Base-by-base conservation (phyloP, 1,140 invertebrate species). In the Drosophila paulistorum region DNA sequence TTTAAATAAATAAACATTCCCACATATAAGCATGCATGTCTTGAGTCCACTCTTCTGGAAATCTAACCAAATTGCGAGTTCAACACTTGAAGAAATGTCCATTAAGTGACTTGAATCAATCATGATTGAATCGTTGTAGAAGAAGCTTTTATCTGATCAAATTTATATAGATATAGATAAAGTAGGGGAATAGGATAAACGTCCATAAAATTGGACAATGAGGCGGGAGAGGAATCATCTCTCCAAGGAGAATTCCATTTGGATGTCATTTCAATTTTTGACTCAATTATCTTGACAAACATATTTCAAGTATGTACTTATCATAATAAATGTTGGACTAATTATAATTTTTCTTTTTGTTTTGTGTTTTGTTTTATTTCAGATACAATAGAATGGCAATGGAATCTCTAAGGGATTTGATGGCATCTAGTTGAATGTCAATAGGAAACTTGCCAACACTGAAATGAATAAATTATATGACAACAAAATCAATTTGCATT, bases 401-500 rank as follows among this genome's bases (percentile, higher is more conserved):
- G 30, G 41, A 64, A 51, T 41, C 37, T 55, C 48, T 65, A 37
- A 51, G 58, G 51, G 51, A 76, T 64, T 75, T 75, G 7, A 42
- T 45, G 74, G 60, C 68, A 42, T 62, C 60, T 59, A 77, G 59
- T 61, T 57, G 62, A 71, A 76, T 75, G 68, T 69, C 65, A 69
- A 71, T 54, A 64, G 61, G 41, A 75, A 67, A 76, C 76, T 76
- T 74, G 76, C 66, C 73, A 61, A 58, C 61, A 62, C 45, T 35
- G 57, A 65, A 77, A 77, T 77, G 74, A 77, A 77, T 77, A 77
- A 77, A 77, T 77, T 77, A 77, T 75, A 75, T 63, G 63, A 71
- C 65, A 77, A 66, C 65, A 77, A 77, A 77, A 77, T 77, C 75
- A 77, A 77, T 77, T 77, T 77, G 63, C 74, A 77, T 77, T 77